phyloP scores from a whole-genome alignment of 2,113 vertebrate genomes.

The Ranitomeya imitator region DNA sequence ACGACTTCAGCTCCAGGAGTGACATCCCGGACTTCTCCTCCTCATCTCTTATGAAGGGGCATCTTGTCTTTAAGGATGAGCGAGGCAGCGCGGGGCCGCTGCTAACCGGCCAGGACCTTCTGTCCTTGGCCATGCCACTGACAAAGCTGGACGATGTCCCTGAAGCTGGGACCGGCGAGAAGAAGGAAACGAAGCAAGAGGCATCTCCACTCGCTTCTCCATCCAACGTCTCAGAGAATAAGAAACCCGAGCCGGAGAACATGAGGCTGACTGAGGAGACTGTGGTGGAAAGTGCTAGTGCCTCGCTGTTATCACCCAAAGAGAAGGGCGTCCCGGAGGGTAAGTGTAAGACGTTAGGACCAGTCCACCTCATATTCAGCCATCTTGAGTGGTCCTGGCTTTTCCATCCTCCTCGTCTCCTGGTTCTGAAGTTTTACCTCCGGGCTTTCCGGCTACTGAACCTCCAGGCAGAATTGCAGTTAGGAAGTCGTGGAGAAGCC shows the following conservation, averaged over 20 bases:
- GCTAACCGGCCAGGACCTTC: conserved; percentile 60
- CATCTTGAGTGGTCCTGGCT: no score
- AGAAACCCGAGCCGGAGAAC: conserved; percentile 59
- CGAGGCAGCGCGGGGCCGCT: conserved; percentile 59
- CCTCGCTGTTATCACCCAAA: not conserved
- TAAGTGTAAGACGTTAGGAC: not conserved
- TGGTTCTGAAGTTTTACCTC: no score
- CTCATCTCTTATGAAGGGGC: conserved; percentile 49
- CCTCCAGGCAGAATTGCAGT: no score
- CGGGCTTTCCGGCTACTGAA: no score
- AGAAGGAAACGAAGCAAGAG: conserved; percentile 1
- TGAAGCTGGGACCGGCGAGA: conserved; percentile 64
- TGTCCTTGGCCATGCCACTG: conserved; percentile 60
- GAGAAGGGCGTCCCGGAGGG: not conserved
- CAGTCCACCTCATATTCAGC: no score
- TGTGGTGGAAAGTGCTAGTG: not conserved
- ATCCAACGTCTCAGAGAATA: conserved; percentile 48
- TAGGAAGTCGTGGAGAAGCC: no score
- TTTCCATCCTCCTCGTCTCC: no score
- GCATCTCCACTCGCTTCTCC: conserved; percentile 43
- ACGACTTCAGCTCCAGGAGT: conserved; percentile 23
- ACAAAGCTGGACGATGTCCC: conserved; percentile 74
- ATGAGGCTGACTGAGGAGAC: not conserved
- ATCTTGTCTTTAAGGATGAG: conserved; percentile 60
- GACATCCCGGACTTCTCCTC: conserved; percentile 44